A percentile compares a stretch with the other conserved stretches of the same genome.
phyloP scores from a whole-genome alignment of 2,888 invertebrate species.

The Bombylius major region DNA sequence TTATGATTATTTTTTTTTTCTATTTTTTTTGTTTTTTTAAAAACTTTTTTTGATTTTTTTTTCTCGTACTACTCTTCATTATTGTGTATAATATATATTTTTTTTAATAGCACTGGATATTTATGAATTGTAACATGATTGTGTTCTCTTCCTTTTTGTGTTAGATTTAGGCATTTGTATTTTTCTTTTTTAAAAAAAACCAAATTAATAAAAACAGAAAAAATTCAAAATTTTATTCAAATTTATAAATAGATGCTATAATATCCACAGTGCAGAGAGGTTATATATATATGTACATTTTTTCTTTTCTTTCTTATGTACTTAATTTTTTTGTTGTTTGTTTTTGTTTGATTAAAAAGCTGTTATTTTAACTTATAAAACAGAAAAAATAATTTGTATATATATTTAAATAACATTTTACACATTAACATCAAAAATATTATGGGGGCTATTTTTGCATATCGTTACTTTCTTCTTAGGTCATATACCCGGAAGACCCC shows the following conservation, averaged over 20 bases:
- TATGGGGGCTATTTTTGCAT: constrained; percentile 9
- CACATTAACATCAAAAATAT: constrained; percentile 2
- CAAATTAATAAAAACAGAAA: neutral
- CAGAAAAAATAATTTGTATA: neutral
- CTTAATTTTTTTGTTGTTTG: no score
- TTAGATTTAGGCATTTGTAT: neutral
- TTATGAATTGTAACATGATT: neutral
- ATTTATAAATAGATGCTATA: neutral
- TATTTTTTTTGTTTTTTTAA: neutral
- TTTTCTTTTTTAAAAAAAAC: neutral
- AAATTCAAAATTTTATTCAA: neutral
- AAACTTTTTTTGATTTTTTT: neutral
- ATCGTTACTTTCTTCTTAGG: constrained; percentile 31
- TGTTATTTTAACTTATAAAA: neutral
- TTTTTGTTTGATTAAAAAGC: no score
- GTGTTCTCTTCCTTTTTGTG: neutral
- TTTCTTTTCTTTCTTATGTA: neutral
- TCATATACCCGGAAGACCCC: constrained; percentile 50
- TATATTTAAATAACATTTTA: neutral
- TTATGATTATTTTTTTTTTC: neutral
- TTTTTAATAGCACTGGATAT: neutral
- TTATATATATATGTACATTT: neutral
- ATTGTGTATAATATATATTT: neutral
- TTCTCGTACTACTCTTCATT: neutral
- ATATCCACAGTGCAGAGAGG: neutral